phyloP scores from a whole-genome alignment of 2,113 vertebrate genomes.

The Ceuthmochares aereus region DNA sequence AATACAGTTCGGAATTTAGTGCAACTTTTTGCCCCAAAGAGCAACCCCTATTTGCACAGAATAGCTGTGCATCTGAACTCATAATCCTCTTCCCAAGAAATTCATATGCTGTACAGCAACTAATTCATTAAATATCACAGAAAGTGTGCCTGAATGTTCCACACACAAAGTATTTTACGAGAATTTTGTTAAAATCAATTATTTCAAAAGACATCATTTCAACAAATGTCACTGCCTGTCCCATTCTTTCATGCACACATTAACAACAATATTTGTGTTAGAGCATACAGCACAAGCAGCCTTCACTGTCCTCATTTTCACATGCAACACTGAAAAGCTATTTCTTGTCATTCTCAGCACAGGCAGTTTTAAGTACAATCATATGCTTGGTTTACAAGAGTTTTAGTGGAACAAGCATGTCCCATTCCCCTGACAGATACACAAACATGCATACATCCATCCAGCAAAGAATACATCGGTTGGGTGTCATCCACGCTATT shows the following conservation, averaged over 20 bases:
- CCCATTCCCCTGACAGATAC: neutral
- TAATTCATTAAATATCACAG: neutral
- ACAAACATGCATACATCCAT: accelerated
- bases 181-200: neutral
- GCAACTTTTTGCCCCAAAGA: neutral
- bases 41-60: accelerated
- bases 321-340: neutral
- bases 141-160: neutral
- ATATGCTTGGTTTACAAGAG: neutral
- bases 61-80: neutral
- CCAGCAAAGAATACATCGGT: neutral
- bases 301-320: neutral
- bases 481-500: neutral
- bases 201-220: neutral
- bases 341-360: neutral
- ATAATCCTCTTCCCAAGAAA: neutral
- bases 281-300: neutral
- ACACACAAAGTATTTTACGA: neutral
- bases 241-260: neutral
- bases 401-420: neutral
- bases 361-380: neutral
- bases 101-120: neutral
- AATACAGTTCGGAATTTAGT: neutral
- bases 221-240: neutral
- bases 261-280: neutral